Conservation (phyloP, 2,113 vertebrate species). For the Cynoglossus semilaevis region DNA sequence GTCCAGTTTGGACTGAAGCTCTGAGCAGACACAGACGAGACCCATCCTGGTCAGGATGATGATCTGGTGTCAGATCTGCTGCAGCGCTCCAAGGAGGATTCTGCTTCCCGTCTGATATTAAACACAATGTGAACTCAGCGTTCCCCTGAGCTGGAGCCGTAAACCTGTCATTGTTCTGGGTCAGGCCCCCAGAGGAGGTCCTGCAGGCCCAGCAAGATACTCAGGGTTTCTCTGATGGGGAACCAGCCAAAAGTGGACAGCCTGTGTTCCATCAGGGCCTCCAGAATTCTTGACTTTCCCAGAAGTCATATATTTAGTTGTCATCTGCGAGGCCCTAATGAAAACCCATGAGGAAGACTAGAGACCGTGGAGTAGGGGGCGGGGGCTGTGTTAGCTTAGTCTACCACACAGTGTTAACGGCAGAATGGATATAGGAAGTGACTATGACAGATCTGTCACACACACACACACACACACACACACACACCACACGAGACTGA, state of each 20-base stretch:
- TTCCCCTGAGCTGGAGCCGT: conserved; percentile 33
- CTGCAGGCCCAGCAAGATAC: conserved; percentile 33
- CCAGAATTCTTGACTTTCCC: conserved; percentile 78
- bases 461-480: too few relatives aligned
- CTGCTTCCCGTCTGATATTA: conserved; percentile 35
- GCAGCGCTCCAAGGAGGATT: conserved; percentile 10
- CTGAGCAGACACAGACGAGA: conserved; percentile 28
- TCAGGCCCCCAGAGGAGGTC: conserved; percentile 53
- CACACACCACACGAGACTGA: too few relatives aligned
- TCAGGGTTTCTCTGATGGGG: conserved; percentile 22
- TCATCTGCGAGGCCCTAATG: conserved; percentile 65
- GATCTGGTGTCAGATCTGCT: conserved; percentile 32
- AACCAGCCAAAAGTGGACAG: conserved; percentile 64
- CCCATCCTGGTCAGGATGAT: conserved; percentile 24
- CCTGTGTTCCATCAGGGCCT: conserved; percentile 75
- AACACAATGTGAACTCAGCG: conserved; percentile 28
- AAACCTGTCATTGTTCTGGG: conserved; percentile 70
- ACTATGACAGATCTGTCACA: too few relatives aligned
- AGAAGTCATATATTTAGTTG: conserved; percentile 73
- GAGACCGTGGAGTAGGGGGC: background rate
- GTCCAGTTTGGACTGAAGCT: conserved; percentile 14
- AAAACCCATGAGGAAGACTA: conserved; percentile 59
- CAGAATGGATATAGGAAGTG: conserved; percentile 28
- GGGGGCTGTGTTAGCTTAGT: conserved; percentile 28
- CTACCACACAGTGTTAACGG: conserved; percentile 32